A percentile compares a stretch with the other conserved stretches of the same genome.
These are phyloP conservation scores for Dryocosmus kuriphilus DNA, from an alignment of 2,888 invertebrate species.

Conservation along the genomic window DNA sequence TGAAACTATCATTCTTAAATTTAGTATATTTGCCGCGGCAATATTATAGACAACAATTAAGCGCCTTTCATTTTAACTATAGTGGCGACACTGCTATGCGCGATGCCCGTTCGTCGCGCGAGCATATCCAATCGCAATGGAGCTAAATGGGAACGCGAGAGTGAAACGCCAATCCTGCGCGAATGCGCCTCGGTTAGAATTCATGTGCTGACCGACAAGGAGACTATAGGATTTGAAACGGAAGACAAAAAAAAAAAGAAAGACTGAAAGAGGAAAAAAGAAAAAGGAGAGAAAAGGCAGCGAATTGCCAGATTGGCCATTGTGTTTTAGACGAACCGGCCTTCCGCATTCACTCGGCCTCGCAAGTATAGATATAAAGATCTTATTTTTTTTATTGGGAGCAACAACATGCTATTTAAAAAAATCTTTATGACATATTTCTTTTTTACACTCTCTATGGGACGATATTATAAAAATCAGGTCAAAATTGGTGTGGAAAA, in stretches of 20 bases:
- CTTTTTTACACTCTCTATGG: too few relatives aligned
- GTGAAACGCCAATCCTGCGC: conserved; percentile 72
- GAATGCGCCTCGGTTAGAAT: conserved; percentile 59
- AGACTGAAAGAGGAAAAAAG: background rate
- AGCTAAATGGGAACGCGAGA: conserved; percentile 76
- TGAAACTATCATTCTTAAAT: conserved; percentile 75
- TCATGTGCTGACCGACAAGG: conserved; percentile 53
- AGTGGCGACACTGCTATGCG: conserved; percentile 72
- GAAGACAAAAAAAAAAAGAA: background rate
- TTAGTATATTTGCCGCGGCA: conserved; percentile 68
- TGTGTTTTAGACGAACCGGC: conserved; percentile 15
- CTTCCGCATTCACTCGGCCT: conserved; percentile 22
- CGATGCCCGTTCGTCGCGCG: conserved; percentile 59
- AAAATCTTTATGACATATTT: too few relatives aligned
- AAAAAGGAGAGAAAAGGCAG: background rate
- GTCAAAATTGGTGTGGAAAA: too few relatives aligned
- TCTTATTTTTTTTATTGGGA: background rate
- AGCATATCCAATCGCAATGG: conserved; percentile 64
- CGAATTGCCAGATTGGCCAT: conserved; percentile 19
- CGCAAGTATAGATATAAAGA: background rate
- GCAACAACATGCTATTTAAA: too few relatives aligned
- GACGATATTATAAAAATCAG: too few relatives aligned
- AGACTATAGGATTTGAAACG: conserved; percentile 11
- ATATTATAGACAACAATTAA: conserved; percentile 74
- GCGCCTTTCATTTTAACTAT: conserved; percentile 77